Evolutionary conservation across 2,888 invertebrate species (phyloP).

Genomic region (Lamproptera curius): DNA sequence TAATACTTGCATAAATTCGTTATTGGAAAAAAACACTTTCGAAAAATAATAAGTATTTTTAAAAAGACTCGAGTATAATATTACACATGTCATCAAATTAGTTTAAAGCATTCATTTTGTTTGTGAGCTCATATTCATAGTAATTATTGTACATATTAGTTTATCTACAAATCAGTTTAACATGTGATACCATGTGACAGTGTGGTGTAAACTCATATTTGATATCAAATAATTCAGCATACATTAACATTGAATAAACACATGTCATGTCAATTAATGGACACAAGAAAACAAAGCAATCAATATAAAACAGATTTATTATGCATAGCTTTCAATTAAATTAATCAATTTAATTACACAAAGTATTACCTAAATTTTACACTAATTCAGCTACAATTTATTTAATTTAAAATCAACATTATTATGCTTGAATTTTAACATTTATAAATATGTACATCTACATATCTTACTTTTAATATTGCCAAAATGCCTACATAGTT

Average conservation of each 20-base stretch:
- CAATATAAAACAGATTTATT: slow-evolving; percentile 14
- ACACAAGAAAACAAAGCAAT: slow-evolving; percentile 4
- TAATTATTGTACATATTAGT: too few species aligned
- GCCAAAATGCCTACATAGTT: neutral
- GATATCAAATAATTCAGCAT: slow-evolving; percentile 12
- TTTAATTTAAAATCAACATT: neutral
- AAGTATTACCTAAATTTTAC: neutral
- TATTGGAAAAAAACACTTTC: too few species aligned
- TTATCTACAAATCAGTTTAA: too few species aligned
- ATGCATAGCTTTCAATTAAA: slow-evolving; percentile 1
- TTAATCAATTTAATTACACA: slow-evolving; percentile 1
- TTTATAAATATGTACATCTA: neutral
- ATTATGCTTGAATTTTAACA: neutral
- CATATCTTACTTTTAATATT: neutral
- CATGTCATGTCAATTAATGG: neutral
- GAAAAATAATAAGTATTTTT: too few species aligned
- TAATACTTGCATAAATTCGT: too few species aligned
- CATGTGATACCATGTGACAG: too few species aligned
- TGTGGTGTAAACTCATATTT: slow-evolving; percentile 13
- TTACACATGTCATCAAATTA: too few species aligned
- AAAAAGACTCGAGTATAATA: too few species aligned
- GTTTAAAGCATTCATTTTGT: too few species aligned
- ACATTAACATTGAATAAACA: slow-evolving; percentile 2
- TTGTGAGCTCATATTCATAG: too few species aligned
- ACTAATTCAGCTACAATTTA: too few species aligned